These are phyloP conservation scores for Simalia tracyae DNA, from an alignment of 2,797 vertebrate species.

Conservation along the genomic window DNA sequence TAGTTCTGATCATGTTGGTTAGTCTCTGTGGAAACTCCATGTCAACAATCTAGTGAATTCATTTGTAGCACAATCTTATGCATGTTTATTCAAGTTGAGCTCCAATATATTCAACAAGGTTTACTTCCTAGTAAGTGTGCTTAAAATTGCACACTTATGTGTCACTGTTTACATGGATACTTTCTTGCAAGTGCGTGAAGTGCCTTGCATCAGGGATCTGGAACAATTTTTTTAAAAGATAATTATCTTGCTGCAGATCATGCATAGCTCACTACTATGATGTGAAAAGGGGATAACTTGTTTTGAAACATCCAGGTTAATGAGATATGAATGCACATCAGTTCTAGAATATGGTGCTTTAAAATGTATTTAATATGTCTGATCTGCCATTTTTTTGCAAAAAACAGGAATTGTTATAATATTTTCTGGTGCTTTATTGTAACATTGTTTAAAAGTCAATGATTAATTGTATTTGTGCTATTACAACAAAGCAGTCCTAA, in stretches of 20 bases:
- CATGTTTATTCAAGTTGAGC: conserved; percentile 3
- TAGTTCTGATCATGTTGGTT: conserved; percentile 56
- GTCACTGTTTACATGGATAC: conserved; percentile 75
- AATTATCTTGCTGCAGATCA: conserved; percentile 52
- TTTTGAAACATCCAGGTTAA: conserved; percentile 38
- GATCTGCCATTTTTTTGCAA: conserved; percentile 64
- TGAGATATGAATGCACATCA: conserved; percentile 41
- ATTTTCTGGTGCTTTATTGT: conserved; percentile 35
- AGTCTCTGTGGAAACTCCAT: conserved; percentile 58
- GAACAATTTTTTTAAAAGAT: conserved; percentile 64
- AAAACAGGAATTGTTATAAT: conserved; percentile 55
- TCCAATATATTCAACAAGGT: background rate
- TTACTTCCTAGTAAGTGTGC: background rate
- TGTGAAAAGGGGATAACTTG: conserved; percentile 39
- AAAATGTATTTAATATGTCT: conserved; percentile 65
- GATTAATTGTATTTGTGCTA: conserved; percentile 1
- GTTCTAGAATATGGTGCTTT: conserved; percentile 63
- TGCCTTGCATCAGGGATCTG: conserved; percentile 77
- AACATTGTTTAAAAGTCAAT: conserved; percentile 40
- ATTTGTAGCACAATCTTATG: background rate
- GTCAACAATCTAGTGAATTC: conserved; percentile 52
- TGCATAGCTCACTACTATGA: conserved; percentile 58
- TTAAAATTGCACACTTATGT: conserved; percentile 43
- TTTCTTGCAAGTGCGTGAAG: conserved; percentile 71
- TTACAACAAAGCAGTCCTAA: conserved; percentile 10